phyloP scores from a whole-genome alignment of 2,797 vertebrate genomes.

The Buphagus erythrorhynchus region DNA sequence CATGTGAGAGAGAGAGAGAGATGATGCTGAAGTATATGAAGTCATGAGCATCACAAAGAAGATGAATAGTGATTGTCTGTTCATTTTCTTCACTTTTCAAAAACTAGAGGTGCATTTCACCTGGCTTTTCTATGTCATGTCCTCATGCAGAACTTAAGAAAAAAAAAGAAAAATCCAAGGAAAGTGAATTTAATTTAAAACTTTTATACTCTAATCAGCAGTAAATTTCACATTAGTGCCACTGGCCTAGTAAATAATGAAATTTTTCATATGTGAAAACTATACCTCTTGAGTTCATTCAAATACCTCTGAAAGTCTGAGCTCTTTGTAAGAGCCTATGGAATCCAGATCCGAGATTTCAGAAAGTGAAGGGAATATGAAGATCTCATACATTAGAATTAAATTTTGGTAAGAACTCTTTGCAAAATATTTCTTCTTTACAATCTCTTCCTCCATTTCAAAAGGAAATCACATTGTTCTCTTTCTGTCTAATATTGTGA shows the following conservation, averaged over 20 bases:
- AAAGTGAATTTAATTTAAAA: background rate
- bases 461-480: background rate
- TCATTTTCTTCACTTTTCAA: background rate
- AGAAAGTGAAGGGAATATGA: background rate
- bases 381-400: background rate
- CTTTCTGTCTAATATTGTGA: background rate
- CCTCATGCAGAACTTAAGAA: background rate
- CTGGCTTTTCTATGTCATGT: background rate
- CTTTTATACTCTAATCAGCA: background rate
- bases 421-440: background rate
- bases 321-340: background rate
- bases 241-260: background rate
- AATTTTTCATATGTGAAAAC: background rate
- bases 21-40: background rate
- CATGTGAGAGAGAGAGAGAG: background rate
- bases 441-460: background rate
- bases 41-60: background rate
- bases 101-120: background rate
- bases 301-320: background rate
- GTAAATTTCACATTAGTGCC: background rate
- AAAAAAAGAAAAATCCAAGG: background rate
- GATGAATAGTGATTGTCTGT: background rate
- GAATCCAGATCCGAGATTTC: background rate
- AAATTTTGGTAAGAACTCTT: background rate
- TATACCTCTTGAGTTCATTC: background rate